phyloP scores from a whole-genome alignment of 2,888 invertebrate species.

The Sesia apiformis region DNA sequence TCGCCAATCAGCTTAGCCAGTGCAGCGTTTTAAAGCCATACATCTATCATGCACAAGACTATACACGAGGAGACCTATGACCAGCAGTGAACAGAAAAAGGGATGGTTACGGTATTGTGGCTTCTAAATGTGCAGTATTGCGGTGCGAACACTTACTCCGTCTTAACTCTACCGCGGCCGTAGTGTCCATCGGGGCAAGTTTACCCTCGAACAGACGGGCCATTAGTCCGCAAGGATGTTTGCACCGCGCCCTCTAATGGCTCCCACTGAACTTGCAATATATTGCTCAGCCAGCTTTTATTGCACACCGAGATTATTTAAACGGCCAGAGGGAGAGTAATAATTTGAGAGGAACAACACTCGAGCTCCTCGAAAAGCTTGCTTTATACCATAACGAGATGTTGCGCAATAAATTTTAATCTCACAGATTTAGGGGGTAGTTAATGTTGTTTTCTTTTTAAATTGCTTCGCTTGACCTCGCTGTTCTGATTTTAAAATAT shows the following conservation, averaged over 20 bases:
- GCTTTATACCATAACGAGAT: conserved; percentile 26
- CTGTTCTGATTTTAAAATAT: conserved; percentile 3
- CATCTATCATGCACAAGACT: too few relatives aligned
- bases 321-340: conserved; percentile 38
- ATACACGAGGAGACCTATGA: too few relatives aligned
- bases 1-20: too few relatives aligned
- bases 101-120: too few relatives aligned
- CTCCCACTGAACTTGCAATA: conserved; percentile 37
- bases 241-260: conserved; percentile 34
- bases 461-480: neutral
- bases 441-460: neutral
- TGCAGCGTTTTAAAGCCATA: too few relatives aligned
- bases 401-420: conserved; percentile 24
- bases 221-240: conserved; percentile 36
- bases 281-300: conserved; percentile 42
- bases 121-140: too few relatives aligned
- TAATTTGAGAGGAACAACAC: conserved; percentile 30
- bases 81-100: too few relatives aligned
- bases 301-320: conserved; percentile 53
- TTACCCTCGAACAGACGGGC: conserved; percentile 16
- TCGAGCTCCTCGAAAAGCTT: conserved; percentile 23
- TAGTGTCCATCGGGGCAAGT: conserved; percentile 5
- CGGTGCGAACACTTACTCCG: too few relatives aligned
- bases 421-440: conserved; percentile 16
- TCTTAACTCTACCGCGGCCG: neutral